Evolutionary conservation across 1,140 invertebrate species (phyloP).

Genomic region (Gonatopus flavifemur): DNA sequence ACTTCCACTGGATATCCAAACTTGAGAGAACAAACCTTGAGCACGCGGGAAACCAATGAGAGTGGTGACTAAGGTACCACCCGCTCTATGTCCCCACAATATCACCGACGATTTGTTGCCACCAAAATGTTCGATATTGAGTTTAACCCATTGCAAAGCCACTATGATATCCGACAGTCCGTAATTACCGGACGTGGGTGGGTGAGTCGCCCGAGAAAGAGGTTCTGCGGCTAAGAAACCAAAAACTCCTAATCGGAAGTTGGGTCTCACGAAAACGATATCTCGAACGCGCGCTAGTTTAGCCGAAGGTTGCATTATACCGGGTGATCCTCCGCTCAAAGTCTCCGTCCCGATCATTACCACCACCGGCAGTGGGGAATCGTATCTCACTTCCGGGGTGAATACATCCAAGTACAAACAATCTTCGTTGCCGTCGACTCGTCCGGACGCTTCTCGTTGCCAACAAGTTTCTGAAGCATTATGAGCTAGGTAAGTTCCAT

Average conservation of each 20-base stretch:
- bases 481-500: slow-evolving; percentile 70
- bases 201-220: slow-evolving; percentile 69
- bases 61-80: slow-evolving; percentile 75
- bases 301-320: slow-evolving; percentile 65
- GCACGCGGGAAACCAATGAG: slow-evolving; percentile 63
- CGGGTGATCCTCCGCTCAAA: slow-evolving; percentile 72
- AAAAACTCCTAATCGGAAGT: slow-evolving; percentile 75
- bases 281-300: slow-evolving; percentile 71
- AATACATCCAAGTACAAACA: slow-evolving; percentile 80
- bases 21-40: slow-evolving; percentile 66
- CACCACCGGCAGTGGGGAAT: slow-evolving; percentile 75
- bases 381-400: slow-evolving; percentile 72
- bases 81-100: slow-evolving; percentile 77
- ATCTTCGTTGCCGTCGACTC: slow-evolving; percentile 71
- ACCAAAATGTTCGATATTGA: slow-evolving; percentile 81
- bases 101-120: slow-evolving; percentile 76
- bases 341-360: slow-evolving; percentile 79
- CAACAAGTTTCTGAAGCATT: slow-evolving; percentile 67
- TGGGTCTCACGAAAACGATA: slow-evolving; percentile 81
- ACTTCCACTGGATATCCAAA: slow-evolving; percentile 75
- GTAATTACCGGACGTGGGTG: slow-evolving; percentile 82
- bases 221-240: slow-evolving; percentile 76
- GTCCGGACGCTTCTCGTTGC: slow-evolving; percentile 68
- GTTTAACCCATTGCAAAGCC: slow-evolving; percentile 77
- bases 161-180: slow-evolving; percentile 78